Percentiles rank a stretch among this genome's conserved stretches.
phyloP scores from a whole-genome alignment of 2,888 invertebrate genomes.

The Drosophila suboccidentalis region DNA sequence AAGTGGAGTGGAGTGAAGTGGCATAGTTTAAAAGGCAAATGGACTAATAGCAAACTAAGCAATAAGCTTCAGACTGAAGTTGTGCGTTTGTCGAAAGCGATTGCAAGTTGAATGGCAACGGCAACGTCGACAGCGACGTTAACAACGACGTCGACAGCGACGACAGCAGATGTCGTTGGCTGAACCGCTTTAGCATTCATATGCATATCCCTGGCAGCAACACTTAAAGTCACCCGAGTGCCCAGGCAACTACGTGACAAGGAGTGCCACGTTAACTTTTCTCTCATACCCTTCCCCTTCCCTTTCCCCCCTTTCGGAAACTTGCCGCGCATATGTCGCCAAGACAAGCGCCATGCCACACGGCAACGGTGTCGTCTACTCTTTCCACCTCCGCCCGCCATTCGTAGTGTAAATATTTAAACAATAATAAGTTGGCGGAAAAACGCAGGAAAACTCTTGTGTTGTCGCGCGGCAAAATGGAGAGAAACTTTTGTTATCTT shows the following conservation, averaged over 20 bases:
- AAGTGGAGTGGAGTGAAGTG: not conserved
- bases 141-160: constrained; percentile 14
- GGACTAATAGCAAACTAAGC: constrained; percentile 70
- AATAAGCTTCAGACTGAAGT: constrained; percentile 34
- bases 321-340: constrained; percentile 69
- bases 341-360: constrained; percentile 22
- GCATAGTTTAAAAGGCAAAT: constrained; percentile 32
- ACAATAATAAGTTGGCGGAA: constrained; percentile 81
- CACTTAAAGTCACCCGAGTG: constrained; percentile 50
- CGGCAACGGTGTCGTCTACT: constrained; percentile 7
- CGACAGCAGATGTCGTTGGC: constrained; percentile 12
- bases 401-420: constrained; percentile 78
- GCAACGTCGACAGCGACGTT: not conserved
- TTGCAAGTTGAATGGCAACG: constrained; percentile 4
- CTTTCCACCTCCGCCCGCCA: constrained; percentile 5
- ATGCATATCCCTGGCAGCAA: constrained; percentile 55
- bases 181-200: constrained; percentile 48
- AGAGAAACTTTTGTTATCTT: constrained; percentile 77
- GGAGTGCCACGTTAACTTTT: constrained; percentile 57
- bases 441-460: constrained; percentile 73
- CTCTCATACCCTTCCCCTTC: constrained; percentile 5
- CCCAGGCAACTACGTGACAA: constrained; percentile 72
- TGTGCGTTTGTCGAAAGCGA: constrained; percentile 8
- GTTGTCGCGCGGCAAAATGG: constrained; percentile 53
- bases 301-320: not conserved